Percentiles rank a stretch among this genome's conserved stretches.
Evolutionary conservation across 2,888 invertebrate genomes (phyloP).

Genomic region (Ceramica pisi): DNA sequence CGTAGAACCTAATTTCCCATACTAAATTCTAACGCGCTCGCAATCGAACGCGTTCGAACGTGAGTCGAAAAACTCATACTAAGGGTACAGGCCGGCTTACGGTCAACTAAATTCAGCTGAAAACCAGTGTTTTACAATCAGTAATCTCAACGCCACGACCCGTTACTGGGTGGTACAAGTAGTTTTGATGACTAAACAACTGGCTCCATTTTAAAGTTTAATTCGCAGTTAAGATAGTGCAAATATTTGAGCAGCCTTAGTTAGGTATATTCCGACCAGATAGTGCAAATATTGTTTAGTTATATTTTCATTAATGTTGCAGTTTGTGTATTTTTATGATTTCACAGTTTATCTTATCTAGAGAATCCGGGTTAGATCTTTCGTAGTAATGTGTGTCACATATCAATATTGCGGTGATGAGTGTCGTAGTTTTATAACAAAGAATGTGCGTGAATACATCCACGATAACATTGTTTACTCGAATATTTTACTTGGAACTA

Average conservation of each 20-base stretch:
- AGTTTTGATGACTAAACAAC: background rate
- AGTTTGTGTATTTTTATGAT: conserved; percentile 38
- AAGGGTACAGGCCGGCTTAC: too few relatives aligned
- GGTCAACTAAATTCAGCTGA: too few relatives aligned
- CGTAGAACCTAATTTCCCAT: too few relatives aligned
- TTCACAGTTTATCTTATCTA: conserved; percentile 55
- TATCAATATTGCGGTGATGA: conserved; percentile 14
- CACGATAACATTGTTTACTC: background rate
- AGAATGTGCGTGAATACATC: background rate
- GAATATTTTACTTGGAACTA: conserved; percentile 16
- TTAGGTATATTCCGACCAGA: too few relatives aligned
- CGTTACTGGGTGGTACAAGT: background rate
- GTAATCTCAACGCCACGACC: background rate
- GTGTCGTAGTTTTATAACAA: background rate
- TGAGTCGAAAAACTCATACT: too few relatives aligned
- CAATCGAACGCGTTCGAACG: too few relatives aligned
- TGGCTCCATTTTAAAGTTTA: background rate
- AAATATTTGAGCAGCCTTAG: conserved; percentile 20
- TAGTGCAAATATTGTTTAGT: conserved; percentile 25
- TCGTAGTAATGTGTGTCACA: conserved; percentile 55
- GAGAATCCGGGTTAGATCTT: conserved; percentile 53
- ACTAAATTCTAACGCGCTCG: too few relatives aligned
- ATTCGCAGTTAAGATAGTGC: background rate
- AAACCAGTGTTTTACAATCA: background rate
- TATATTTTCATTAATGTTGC: conserved; percentile 16